Evolutionary conservation across 2,888 invertebrate genomes (phyloP).

Genomic region (Chalcosyrphus nemorum): DNA sequence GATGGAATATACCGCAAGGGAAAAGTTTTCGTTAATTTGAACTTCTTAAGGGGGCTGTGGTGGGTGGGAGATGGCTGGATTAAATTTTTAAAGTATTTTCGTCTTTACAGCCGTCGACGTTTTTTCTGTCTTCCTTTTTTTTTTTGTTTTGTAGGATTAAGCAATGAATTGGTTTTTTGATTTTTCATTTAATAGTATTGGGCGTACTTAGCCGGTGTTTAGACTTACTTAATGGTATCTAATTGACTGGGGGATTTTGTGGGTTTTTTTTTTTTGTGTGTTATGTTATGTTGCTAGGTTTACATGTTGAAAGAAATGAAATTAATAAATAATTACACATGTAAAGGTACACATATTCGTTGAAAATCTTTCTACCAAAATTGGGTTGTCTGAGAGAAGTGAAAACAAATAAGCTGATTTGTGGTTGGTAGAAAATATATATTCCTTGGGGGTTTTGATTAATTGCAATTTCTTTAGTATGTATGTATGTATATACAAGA

Average conservation of each 20-base stretch:
- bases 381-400: neutral
- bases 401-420: slow-evolving; percentile 35
- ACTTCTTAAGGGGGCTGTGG: slow-evolving; percentile 39
- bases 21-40: slow-evolving; percentile 64
- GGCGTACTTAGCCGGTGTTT: slow-evolving; percentile 46
- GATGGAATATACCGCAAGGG: slow-evolving; percentile 58
- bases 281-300: slow-evolving; percentile 3
- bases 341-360: neutral
- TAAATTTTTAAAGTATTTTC: slow-evolving; percentile 49
- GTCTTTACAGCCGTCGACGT: neutral
- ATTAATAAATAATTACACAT: slow-evolving; percentile 54
- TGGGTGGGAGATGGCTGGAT: slow-evolving; percentile 31
- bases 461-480: slow-evolving; percentile 8
- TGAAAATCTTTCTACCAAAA: neutral
- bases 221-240: slow-evolving; percentile 43
- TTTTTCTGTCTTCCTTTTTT: neutral
- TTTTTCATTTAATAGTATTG: slow-evolving; percentile 36
- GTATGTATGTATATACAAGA: no score
- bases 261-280: slow-evolving; percentile 5
- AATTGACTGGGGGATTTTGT: slow-evolving; percentile 56
- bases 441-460: slow-evolving; percentile 30
- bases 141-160: slow-evolving; percentile 19
- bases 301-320: slow-evolving; percentile 30
- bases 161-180: slow-evolving; percentile 50
- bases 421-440: neutral